Evolutionary conservation across 1,140 invertebrate genomes (phyloP), one percentile per base, ranked within the genome.

Genomic region (Lepidurus couesii): DNA sequence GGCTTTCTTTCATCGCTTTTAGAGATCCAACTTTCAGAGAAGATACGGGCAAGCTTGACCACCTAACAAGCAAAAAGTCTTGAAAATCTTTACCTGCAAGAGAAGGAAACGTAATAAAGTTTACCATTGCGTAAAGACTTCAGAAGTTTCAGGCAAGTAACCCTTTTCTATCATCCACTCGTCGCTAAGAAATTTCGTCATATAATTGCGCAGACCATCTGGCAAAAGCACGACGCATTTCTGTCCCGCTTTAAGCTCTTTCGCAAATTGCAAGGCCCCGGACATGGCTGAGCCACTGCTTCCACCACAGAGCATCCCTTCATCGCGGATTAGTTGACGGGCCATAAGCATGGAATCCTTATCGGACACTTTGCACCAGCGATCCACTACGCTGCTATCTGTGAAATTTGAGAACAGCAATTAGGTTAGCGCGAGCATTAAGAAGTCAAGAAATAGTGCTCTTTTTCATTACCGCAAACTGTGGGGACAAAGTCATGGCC

Each of bases 401-500:
- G 34, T 65, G 76, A 26, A 53, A 77, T 44, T 44, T 5, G 44
- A 77, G 24, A 21, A 34, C 6, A 1, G 6, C 74, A 75, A 5
- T 16, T 7, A 44, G 43, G n/a, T 7, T 0, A 44, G 42, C 6
- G 0, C 24, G 65, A 73, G 65, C n/a, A 16, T 34, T n/a, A 13
- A 34, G 5, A 75, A n/a, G 16, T 34, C 16, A 75, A 3, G 5
- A 13, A 34, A n/a, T 73, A n/a, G 2, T n/a, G 65, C 24, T 73
- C n/a, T 3, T n/a, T 73, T 73, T 53, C 77, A 45, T 77, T 79
- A 81, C 90, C 89, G 42, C 89, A 82, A 13, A 90, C 89, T 9
- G 88, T 87, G 7, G 89, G 89, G 74, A 90, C 81, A 82, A 90
- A 90, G 82, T 91, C 89, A 82, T 91, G 90, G 26, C 90, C 90